phyloP scores from a whole-genome alignment of 2,888 invertebrate genomes.

The Podotricha telesiphe region DNA sequence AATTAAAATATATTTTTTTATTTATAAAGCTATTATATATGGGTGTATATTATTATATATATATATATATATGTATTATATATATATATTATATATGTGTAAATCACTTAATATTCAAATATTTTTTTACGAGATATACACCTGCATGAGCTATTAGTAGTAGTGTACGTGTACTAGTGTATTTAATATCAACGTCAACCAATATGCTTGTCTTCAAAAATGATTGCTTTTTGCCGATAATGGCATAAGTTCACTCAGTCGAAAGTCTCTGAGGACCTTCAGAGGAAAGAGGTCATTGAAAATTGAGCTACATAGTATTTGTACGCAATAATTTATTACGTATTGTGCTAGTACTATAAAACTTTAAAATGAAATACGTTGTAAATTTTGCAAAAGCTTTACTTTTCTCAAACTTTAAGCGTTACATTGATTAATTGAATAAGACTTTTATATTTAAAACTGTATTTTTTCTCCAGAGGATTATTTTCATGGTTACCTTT shows the following conservation, averaged over 20 bases:
- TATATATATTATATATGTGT: no score
- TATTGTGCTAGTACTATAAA: not conserved
- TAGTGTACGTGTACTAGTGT: not conserved
- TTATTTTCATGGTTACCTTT: no score
- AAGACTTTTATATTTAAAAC: no score
- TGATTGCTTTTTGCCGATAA: not conserved
- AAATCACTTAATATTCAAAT: no score
- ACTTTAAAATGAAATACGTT: not conserved
- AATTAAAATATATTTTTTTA: no score
- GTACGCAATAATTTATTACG: not conserved
- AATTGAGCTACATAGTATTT: slow-evolving; percentile 2
- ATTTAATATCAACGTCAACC: not conserved
- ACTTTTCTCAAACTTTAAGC: no score
- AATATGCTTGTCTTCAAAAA: not conserved
- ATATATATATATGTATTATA: no score
- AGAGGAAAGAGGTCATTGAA: not conserved
- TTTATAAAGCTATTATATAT: no score
- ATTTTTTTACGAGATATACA: no score
- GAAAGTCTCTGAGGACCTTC: not conserved
- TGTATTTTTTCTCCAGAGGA: no score
- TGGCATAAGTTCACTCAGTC: not conserved
- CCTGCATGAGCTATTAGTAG: not conserved
- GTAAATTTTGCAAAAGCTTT: not conserved
- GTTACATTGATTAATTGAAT: no score
- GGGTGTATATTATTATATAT: no score